phyloP scores from a whole-genome alignment of 2,113 vertebrate genomes.

The Morone saxatilis region DNA sequence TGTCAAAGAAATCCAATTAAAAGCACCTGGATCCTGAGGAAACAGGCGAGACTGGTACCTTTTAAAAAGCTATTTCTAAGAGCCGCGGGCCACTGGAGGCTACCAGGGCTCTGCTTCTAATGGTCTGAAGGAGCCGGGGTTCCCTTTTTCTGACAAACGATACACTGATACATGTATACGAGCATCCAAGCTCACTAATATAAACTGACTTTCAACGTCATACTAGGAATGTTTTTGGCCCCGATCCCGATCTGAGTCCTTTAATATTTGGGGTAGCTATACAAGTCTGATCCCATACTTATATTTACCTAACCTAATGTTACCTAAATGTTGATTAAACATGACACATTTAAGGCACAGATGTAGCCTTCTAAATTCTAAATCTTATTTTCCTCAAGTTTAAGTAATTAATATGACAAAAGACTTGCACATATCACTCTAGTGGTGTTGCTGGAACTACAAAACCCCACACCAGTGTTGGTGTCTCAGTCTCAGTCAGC shows the following conservation, averaged over 20 bases:
- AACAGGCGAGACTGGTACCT: slow-evolving; percentile 55
- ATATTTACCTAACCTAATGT: not conserved
- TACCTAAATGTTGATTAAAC: not conserved
- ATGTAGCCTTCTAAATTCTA: not conserved
- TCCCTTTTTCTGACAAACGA: slow-evolving; percentile 30
- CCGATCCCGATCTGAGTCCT: not conserved
- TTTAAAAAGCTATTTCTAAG: slow-evolving; percentile 60
- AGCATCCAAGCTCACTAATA: not conserved
- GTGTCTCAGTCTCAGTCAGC: too few species aligned
- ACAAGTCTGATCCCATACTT: not conserved
- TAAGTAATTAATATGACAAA: too few species aligned
- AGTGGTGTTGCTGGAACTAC: too few species aligned
- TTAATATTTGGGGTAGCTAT: not conserved
- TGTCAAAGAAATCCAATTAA: slow-evolving; percentile 75
- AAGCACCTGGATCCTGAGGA: slow-evolving; percentile 65
- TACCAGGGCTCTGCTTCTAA: slow-evolving; percentile 37
- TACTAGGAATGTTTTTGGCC: not conserved
- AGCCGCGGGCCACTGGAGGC: slow-evolving; percentile 40
- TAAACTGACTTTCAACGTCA: not conserved
- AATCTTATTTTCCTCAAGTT: not conserved
- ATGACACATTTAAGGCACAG: not conserved
- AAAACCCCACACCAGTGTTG: too few species aligned
- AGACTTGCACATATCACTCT: too few species aligned
- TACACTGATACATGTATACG: not conserved
- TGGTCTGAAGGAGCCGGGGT: slow-evolving; percentile 22